A percentile compares a stretch with the other conserved stretches of the same genome.
phyloP scores from a whole-genome alignment of 2,113 vertebrate species.

The Arenaria interpres region DNA sequence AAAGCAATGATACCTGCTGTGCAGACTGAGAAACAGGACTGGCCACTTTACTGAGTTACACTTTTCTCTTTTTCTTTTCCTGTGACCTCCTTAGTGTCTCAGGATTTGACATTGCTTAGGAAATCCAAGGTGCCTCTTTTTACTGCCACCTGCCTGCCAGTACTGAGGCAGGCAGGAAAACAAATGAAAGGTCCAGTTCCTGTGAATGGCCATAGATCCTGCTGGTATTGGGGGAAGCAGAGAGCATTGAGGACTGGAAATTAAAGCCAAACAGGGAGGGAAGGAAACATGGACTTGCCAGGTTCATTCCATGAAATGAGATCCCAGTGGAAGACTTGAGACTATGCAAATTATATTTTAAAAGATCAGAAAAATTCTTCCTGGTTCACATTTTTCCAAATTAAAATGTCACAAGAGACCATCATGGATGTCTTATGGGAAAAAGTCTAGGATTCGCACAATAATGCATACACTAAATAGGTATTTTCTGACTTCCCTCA shows the following conservation, averaged over 20 bases:
- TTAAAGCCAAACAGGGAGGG: neutral
- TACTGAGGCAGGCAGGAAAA: neutral
- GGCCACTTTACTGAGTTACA: rapidly evolving
- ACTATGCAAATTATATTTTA: neutral
- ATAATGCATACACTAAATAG: neutral
- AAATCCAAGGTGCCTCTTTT: neutral
- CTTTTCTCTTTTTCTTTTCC: neutral
- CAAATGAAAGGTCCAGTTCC: neutral
- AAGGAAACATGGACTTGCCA: neutral
- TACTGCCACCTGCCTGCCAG: neutral
- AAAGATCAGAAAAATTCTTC: neutral
- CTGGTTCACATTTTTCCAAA: neutral
- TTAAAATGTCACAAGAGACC: neutral
- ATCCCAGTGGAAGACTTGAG: neutral
- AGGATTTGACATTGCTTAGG: neutral
- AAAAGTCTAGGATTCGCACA: neutral
- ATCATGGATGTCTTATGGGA: neutral
- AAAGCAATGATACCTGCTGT: neutral
- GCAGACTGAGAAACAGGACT: neutral
- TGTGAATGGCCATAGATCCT: neutral
- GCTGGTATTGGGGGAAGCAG: neutral
- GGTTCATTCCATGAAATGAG: neutral
- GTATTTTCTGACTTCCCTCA: neutral
- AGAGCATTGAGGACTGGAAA: neutral
- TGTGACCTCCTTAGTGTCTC: neutral